A percentile compares a stretch with the other conserved stretches of the same genome.
Conservation (phyloP, 2,113 vertebrate species). For the Sardina pilchardus region DNA sequence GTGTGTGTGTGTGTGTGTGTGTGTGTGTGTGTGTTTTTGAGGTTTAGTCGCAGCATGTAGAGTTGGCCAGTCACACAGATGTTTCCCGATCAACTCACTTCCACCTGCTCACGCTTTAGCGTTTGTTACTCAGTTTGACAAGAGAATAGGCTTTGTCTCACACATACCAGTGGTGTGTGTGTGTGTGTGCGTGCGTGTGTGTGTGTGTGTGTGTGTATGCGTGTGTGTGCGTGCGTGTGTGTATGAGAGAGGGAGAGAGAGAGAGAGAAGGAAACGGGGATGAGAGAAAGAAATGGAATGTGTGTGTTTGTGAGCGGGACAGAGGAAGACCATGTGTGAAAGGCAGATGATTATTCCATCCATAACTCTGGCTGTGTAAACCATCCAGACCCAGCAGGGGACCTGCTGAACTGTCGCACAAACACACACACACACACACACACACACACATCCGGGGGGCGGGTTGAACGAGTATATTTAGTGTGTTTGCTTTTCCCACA, state of each 20-base stretch:
- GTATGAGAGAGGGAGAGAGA: background rate
- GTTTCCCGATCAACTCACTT: background rate
- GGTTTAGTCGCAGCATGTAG: background rate
- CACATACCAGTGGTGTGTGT: background rate
- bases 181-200: conserved; percentile 9
- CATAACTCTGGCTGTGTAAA: background rate
- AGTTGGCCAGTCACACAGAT: conserved; percentile 11
- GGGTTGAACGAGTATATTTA: background rate
- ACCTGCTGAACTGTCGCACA: too few relatives aligned
- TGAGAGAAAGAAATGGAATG: background rate
- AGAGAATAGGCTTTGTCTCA: conserved; percentile 17
- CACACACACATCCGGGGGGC: background rate
- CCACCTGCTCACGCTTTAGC: conserved; percentile 27
- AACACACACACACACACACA: background rate
- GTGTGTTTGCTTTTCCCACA: background rate
- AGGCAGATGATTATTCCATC: background rate
- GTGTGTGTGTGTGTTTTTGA: conserved; percentile 4
- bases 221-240: background rate
- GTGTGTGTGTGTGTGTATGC: background rate
- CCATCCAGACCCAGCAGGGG: background rate
- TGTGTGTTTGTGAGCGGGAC: background rate
- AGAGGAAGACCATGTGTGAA: background rate
- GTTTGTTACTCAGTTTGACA: conserved; percentile 42
- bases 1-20: background rate
- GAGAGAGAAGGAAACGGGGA: background rate